Evolutionary conservation across 2,113 vertebrate species (phyloP), one percentile per base, ranked within the genome.

Genomic region (Butastur rufipennis): DNA sequence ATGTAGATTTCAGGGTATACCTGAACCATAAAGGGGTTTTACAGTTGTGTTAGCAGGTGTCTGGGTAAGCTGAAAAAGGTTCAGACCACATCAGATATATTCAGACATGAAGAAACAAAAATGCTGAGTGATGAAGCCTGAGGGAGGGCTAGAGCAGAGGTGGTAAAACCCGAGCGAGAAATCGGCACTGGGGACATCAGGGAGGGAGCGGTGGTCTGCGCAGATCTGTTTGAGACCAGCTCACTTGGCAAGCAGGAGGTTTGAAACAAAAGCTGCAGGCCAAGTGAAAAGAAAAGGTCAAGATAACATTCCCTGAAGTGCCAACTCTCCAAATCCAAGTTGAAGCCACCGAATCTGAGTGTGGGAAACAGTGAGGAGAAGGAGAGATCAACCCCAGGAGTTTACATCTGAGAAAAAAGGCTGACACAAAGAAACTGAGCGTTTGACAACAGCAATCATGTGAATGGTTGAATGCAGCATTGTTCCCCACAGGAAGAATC

Each of bases 391-490:
- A 45, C 88, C 86, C 75, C 72, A 79, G 92, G 90, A 93, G 92
- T 90, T 97, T 90, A 78, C 73, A 72, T 92, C n/a, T 73, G 82
- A 86, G 81, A 85, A 81, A 74, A 95, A 93, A 88, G 72, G 56
- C 79, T 63, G 43, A 71, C 75, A 83, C 75, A 94, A 93, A 78
- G 84, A 79, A 94, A 74, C 10, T 6, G 66, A 86, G 38, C 93
- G 72, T 94, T 95, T 95, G 88, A 93, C 88, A 93, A 91, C 94
- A 88, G 95, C 75, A 81, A 4, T 77, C 72, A 38, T 52, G 88
- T 13, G 3, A 58, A 88, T 25, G 6, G 21, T 75, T 97, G 86
- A 92, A 95, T 95, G 83, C 56, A 38, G 59, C 91, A 91, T 93
- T 96, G 91, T 90, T 96, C 88, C 25, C 34, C 58, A 27, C 16